Evolutionary conservation across 2,113 vertebrate genomes (phyloP), one percentile per base, ranked within the genome.

Genomic region (Indicator maculatus): DNA sequence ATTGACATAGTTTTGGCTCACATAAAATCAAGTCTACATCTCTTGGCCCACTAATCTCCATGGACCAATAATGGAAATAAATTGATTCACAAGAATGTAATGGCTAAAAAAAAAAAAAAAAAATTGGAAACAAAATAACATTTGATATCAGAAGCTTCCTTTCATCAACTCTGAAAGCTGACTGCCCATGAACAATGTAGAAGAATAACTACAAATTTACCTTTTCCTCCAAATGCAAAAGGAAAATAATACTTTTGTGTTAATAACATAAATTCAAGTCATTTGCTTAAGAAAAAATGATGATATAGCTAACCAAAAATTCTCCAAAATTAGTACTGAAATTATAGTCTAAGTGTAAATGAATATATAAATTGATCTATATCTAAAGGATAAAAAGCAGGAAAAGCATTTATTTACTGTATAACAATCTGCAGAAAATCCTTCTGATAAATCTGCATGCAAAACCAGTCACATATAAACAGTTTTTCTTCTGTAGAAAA

Each of bases 391-490:
- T 47, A 58, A 82, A 90, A 92, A 84, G 26, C 41, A 91, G 53
- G 21, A 36, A 76, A 84, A 84, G 3, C 20, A 85, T 96, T 95
- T 83, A 80, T 94, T 83, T 45, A 67, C 30, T 76, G 83, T 70
- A 93, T 70, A 93, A 95, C 95, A 97, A 76, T 72, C 87, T 74
- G 23, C 66, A 86, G 41, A 95, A 94, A 53, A 95, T 91, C 78
- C 31, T 96, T 96, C 81, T n/a, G 16, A 89, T 97, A 44, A 44
- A 19, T 95, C 59, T 44, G 31, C 88, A 96, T 95, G 93, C 81
- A 96, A 96, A 97, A 61, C 28, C 5, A 86, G 75, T 89, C 67
- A 91, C 55, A 94, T 95, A 55, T 61, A 60, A 91, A 86, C 64
- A 58, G 18, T 30, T 75, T 44, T 95, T 90, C 11, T 89, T 86